Evolutionary conservation across 2,113 vertebrate species (phyloP), one percentile per base, ranked within the genome.

Genomic region (Benitochromis conjunctus): DNA sequence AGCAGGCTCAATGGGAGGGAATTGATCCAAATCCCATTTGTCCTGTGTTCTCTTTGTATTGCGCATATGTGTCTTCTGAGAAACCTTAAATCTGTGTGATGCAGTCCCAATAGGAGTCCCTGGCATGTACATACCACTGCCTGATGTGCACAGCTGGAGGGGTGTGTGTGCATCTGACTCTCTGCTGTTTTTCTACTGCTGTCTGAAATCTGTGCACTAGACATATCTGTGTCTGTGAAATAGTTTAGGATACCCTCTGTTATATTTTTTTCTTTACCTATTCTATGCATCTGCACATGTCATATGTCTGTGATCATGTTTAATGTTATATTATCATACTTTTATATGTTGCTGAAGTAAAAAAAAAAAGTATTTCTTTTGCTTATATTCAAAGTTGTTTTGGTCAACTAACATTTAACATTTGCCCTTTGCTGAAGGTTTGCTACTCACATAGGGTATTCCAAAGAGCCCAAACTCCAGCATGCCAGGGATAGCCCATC

Each of bases 391-490:
- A 76, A 29, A 34, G 3, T 46, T 48, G 14, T 19, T 14, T 83
- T 53, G 9, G 48, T 83, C 26, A 82, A 71, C 41, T n/a, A 79
- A 36, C 48, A 38, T 80, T 60, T 80, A 46, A 24, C 83, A 24
- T 80, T 86, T 66, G 54, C 34, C 77, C 51, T 36, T 84, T 3
- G 80, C 31, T 69, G 46, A 62, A 55, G 48, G 56, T 53, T 74
- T 88, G 55, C 5, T 86, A 95, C 98, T 97, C 95, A 99, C 98
- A 81, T 98, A 97, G 86, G 99, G 98, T 51, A 99, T 86, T 57
- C 98, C 98, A 31, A 99, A 99, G 87, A 99, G 97, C 77, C 95
- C 97, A 19, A 99, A 99, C 85, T 99, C 99, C 5, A 99, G 95
- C 95, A 99, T 96, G 86, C 97, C 98, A 34, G 98, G 96, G 88